These are phyloP conservation scores for Periophthalmus magnuspinnatus DNA, from an alignment of 2,797 vertebrate species.

Conservation along the genomic window DNA sequence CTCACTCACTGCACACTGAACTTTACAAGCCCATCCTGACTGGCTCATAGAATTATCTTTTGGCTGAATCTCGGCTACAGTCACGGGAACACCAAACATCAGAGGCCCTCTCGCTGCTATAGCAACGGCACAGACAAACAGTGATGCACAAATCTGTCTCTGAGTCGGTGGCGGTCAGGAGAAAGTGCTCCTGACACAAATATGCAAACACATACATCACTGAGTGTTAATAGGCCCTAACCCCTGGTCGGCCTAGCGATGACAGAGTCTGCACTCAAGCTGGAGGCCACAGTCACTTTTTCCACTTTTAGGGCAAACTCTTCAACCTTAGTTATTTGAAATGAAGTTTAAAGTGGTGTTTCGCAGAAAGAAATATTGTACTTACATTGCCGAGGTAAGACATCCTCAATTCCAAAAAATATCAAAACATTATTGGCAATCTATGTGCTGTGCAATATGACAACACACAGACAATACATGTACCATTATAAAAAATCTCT, in stretches of 20 bases:
- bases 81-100: conserved; percentile 54
- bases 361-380: conserved; percentile 11
- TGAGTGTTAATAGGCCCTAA: conserved; percentile 51
- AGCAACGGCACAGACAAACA: conserved; percentile 62
- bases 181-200: conserved; percentile 63
- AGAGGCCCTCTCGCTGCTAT: conserved; percentile 40
- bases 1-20: conserved; percentile 3
- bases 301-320: conserved; percentile 44
- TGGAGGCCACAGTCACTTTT: conserved; percentile 53
- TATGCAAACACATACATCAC: conserved; percentile 66
- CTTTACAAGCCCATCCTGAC: conserved; percentile 27
- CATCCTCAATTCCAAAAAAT: not conserved
- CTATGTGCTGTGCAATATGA: not conserved
- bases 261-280: conserved; percentile 55
- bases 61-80: conserved; percentile 33
- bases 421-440: not conserved
- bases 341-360: conserved; percentile 12
- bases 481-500: too few species aligned
- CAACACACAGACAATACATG: not conserved
- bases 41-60: conserved; percentile 38
- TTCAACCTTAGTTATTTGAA: conserved; percentile 14
- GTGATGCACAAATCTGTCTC: conserved; percentile 39
- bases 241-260: conserved; percentile 37
- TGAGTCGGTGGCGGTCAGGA: conserved; percentile 37
- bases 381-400: not conserved